Percentiles rank a stretch among this genome's conserved stretches.
These are phyloP conservation scores for Calliscelio sp. DNA, from an alignment of 2,888 invertebrate species.

Conservation along the genomic window DNA sequence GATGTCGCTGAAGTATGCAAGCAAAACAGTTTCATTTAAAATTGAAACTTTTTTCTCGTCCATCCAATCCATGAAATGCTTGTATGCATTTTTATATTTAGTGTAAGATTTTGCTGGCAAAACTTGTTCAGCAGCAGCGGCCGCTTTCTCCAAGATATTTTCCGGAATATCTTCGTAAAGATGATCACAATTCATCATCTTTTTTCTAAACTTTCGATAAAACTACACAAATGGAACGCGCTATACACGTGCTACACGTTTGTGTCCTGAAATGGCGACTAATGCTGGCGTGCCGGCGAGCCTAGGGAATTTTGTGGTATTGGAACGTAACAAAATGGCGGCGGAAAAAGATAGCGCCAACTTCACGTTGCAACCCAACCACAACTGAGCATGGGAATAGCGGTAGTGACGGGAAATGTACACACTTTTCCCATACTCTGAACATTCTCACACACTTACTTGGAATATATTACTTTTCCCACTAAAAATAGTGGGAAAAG, in stretches of 20 bases:
- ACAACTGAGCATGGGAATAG: slow-evolving; percentile 1
- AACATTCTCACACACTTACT: slow-evolving; percentile 7
- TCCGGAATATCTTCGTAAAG: slow-evolving; percentile 11
- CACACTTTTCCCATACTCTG: slow-evolving; percentile 25
- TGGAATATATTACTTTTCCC: slow-evolving; percentile 28
- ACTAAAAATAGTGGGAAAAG: slow-evolving; percentile 37
- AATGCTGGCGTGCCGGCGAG: background rate
- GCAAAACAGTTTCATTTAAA: slow-evolving; percentile 20
- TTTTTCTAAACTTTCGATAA: too few relatives aligned
- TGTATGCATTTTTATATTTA: slow-evolving; percentile 45
- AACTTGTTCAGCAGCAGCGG: slow-evolving; percentile 23
- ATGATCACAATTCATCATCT: background rate
- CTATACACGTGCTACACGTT: too few relatives aligned
- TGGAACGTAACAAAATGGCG: background rate
- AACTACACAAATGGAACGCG: too few relatives aligned
- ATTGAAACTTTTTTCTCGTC: slow-evolving; percentile 17
- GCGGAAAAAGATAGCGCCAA: background rate
- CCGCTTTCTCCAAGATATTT: slow-evolving; percentile 3
- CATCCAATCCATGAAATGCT: slow-evolving; percentile 25
- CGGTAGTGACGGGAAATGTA: slow-evolving; percentile 5
- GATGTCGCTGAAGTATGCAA: slow-evolving; percentile 23
- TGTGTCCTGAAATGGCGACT: background rate
- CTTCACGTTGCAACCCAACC: background rate
- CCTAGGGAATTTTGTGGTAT: slow-evolving; percentile 19
- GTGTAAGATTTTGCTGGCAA: slow-evolving; percentile 24